Evolutionary conservation across 1,140 invertebrate species (phyloP).

Genomic region (Drosophila nigrodunni): DNA sequence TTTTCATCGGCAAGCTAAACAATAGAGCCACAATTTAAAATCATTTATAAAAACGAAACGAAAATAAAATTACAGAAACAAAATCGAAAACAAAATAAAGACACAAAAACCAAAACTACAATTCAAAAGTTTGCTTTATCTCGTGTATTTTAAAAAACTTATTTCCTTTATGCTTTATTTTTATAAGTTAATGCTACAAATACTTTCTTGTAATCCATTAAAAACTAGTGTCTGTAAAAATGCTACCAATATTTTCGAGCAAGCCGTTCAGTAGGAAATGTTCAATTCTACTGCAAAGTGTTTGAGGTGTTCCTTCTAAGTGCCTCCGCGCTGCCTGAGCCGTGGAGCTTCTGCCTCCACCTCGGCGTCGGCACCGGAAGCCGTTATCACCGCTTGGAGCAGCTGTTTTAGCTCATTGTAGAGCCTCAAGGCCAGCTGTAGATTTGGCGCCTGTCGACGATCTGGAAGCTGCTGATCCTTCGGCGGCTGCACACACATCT

Average conservation of each 20-base stretch:
- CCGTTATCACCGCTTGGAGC: conserved; percentile 62
- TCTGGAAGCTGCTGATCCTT: conserved; percentile 67
- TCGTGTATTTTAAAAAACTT: conserved; percentile 38
- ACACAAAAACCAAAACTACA: conserved; percentile 38
- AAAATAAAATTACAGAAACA: conserved; percentile 35
- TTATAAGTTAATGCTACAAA: conserved; percentile 37
- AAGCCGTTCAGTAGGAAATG: conserved; percentile 28
- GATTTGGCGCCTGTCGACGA: conserved; percentile 64
- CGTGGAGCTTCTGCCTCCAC: conserved; percentile 31
- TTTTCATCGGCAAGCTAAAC: conserved; percentile 59
- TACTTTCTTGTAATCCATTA: conserved; percentile 44
- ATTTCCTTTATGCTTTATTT: conserved; percentile 12
- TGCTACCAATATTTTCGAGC: conserved; percentile 42
- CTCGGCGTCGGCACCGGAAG: conserved; percentile 49
- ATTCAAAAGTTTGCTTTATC: conserved; percentile 42
- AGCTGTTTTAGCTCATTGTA: conserved; percentile 79
- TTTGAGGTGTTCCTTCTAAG: conserved; percentile 2
- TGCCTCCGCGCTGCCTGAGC: conserved; percentile 19
- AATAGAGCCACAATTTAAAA: conserved; percentile 60
- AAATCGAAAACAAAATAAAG: conserved; percentile 20
- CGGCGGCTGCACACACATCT: conserved; percentile 70
- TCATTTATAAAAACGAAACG: conserved; percentile 43
- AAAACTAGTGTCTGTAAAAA: conserved; percentile 52
- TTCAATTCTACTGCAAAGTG: conserved; percentile 25
- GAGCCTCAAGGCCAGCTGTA: conserved; percentile 65